A percentile compares a stretch with the other conserved stretches of the same genome.
phyloP scores from a whole-genome alignment of 2,888 invertebrate species.

The Agriopis leucophaearia region DNA sequence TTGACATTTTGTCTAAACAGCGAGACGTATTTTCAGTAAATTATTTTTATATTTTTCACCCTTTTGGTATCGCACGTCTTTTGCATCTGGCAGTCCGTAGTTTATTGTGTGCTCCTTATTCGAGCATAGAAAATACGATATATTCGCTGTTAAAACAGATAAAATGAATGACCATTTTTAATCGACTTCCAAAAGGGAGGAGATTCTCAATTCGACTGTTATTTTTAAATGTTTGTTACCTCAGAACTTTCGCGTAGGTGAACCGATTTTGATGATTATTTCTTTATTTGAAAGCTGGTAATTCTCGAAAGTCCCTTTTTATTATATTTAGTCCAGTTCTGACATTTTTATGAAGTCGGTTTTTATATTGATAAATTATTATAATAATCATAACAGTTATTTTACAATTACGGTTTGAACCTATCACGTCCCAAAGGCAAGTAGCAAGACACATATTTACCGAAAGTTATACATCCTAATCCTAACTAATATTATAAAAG shows the following conservation, averaged over 20 bases:
- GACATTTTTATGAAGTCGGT: too few relatives aligned
- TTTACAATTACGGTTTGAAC: neutral
- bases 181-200: too few relatives aligned
- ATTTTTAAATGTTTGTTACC: too few relatives aligned
- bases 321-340: too few relatives aligned
- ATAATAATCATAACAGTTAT: too few relatives aligned
- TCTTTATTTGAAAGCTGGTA: too few relatives aligned
- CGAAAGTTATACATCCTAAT: neutral
- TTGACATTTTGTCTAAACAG: neutral
- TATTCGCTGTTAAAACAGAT: slow-evolving; percentile 10
- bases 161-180: neutral
- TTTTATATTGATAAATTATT: too few relatives aligned
- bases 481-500: neutral
- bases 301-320: too few relatives aligned
- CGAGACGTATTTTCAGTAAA: neutral
- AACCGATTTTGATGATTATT: too few relatives aligned
- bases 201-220: too few relatives aligned
- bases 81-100: slow-evolving; percentile 10
- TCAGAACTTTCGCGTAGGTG: too few relatives aligned
- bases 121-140: neutral
- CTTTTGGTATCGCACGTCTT: slow-evolving; percentile 2
- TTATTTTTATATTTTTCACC: neutral
- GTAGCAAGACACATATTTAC: neutral
- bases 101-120: slow-evolving; percentile 3
- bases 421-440: neutral